Base-by-base conservation (phyloP, 1,140 invertebrate genomes). In the Drosophila carrolli region DNA sequence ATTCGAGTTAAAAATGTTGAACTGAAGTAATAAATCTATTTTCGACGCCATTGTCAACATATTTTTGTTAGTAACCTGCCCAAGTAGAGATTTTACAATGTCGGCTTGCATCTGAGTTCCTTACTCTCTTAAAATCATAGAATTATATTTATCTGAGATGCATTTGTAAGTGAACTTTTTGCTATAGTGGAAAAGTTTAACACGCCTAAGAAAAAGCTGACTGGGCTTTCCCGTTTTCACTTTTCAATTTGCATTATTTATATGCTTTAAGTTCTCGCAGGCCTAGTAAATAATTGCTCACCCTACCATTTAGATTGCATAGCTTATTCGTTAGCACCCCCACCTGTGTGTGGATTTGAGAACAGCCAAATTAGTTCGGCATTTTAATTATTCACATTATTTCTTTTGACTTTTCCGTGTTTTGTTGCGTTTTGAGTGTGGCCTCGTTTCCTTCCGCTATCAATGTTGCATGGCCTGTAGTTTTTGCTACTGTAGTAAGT, bases 361-460 rank as follows among this genome's bases (percentile, higher is more conserved):
- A 14, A 38, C 16, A 10, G 48, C 41, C 11, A 54, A 61, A 53
- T 61, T 53, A 73, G 57, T 61, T 37, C 7, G 38, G 23, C 50
- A 60, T 78, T 78, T 88, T 54, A 86, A 85, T 79, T 82, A 86
- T 88, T 88, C 48, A 86, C 58, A 73, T 78, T 75, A 43, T 41
- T 46, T 43, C 32, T 40, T 53, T 47, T 16, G 44, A 60, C 51
- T 62, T 50, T 68, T 51, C 40, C 43, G 50, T 76, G 61, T 59
- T 47, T 43, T 41, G 53, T 76, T 53, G 72, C 60, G 53, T 76
- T 75, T 75, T 65, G 53, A 61, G 59, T 43, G 57, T 61, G 74
- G 46, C 81, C 60, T 62, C 66, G 66, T 75, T 72, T 63, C 58
- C 71, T 83, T 63, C 55, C 66, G 57, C 56, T 77, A 88, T 83